Evolutionary conservation across 1,140 invertebrate genomes (phyloP).

Genomic region (Halesus radiatus): DNA sequence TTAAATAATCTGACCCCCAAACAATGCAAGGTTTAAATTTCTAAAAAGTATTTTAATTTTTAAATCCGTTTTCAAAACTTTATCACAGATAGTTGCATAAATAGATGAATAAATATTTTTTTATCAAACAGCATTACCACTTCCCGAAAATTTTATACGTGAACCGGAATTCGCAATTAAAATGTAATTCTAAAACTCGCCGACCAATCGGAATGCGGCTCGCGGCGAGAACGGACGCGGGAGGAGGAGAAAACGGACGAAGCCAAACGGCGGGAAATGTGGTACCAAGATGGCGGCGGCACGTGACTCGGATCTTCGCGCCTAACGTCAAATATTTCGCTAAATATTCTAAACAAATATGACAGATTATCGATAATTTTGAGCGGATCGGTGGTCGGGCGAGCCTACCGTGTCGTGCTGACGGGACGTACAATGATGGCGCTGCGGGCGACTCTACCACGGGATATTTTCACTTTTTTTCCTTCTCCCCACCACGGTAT

Average conservation of each 20-base stretch:
- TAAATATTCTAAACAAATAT: not conserved
- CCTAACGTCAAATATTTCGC: conserved; percentile 27
- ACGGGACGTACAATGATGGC: conserved; percentile 6
- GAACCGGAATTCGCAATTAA: conserved; percentile 35
- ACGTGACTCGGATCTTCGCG: conserved; percentile 20
- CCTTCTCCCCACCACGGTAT: not conserved
- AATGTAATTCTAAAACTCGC: not conserved
- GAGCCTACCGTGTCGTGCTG: conserved; percentile 30
- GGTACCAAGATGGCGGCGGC: conserved; percentile 38
- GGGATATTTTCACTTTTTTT: conserved; percentile 46
- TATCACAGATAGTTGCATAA: too few relatives aligned
- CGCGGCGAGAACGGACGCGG: not conserved
- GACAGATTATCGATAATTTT: conserved; percentile 18
- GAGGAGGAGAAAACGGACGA: conserved; percentile 5
- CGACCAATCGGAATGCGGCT: conserved; percentile 26
- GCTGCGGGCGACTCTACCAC: conserved; percentile 3
- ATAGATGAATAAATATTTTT: not conserved
- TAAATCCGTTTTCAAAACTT: too few relatives aligned
- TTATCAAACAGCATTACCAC: not conserved
- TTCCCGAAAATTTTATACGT: not conserved
- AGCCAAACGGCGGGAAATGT: conserved; percentile 24
- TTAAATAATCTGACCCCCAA: too few relatives aligned
- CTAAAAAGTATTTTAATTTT: too few relatives aligned
- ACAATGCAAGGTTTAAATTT: too few relatives aligned
- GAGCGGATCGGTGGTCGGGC: conserved; percentile 25